A percentile compares a stretch with the other conserved stretches of the same genome.
Evolutionary conservation across 2,113 vertebrate species (phyloP).

Genomic region (Amphiprion ocellaris): DNA sequence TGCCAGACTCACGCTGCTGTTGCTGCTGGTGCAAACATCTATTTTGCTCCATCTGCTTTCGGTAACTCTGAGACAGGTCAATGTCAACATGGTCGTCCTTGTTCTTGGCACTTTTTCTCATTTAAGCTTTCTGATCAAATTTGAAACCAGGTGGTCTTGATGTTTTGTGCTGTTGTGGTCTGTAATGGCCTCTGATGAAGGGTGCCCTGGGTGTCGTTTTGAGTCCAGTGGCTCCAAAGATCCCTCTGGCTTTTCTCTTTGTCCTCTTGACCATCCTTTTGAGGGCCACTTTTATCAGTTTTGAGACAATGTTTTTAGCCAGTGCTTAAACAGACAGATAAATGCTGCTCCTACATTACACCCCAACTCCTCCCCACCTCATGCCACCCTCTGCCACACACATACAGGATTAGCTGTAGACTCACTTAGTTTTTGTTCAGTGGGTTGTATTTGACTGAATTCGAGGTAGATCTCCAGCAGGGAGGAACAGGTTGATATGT

Average conservation of each 20-base stretch:
- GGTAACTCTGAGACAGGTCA: slow-evolving; percentile 97
- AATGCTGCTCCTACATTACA: too few relatives aligned
- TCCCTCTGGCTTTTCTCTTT: slow-evolving; percentile 85
- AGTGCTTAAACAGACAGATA: too few relatives aligned
- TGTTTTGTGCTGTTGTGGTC: slow-evolving; percentile 87
- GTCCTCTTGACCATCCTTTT: slow-evolving; percentile 90
- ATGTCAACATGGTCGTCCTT: slow-evolving; percentile 95
- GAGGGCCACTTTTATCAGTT: slow-evolving; percentile 88
- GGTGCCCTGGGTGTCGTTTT: slow-evolving; percentile 83
- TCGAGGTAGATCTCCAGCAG: slow-evolving; percentile 41
- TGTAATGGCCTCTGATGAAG: slow-evolving; percentile 80
- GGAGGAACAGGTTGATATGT: slow-evolving; percentile 7
- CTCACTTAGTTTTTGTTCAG: too few relatives aligned
- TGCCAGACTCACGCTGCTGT: slow-evolving; percentile 93
- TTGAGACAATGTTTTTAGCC: slow-evolving; percentile 68
- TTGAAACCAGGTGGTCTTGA: slow-evolving; percentile 82
- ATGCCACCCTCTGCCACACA: too few relatives aligned
- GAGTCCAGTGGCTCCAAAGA: slow-evolving; percentile 85
- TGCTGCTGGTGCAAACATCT: slow-evolving; percentile 93
- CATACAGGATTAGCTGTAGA: too few relatives aligned
- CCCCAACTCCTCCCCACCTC: too few relatives aligned
- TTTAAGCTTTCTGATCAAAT: slow-evolving; percentile 78
- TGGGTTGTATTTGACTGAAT: slow-evolving; percentile 8
- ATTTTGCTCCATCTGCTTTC: slow-evolving; percentile 99
- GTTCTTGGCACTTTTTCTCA: slow-evolving; percentile 86